Evolutionary conservation across 1,140 invertebrate genomes (phyloP), one percentile per base, ranked within the genome.

Genomic region (Metaphire vulgaris): DNA sequence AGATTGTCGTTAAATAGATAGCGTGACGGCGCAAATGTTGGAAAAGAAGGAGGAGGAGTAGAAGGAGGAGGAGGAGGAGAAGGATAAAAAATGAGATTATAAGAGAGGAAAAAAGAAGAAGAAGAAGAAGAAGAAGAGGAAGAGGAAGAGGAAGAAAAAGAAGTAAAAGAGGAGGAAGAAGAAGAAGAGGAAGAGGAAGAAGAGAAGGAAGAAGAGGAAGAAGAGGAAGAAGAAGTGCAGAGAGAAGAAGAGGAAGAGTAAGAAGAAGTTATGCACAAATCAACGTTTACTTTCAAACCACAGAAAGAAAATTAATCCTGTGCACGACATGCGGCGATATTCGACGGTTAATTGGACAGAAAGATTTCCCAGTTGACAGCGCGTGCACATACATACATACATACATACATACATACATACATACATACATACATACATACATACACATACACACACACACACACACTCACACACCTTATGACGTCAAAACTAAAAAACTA

Each of bases 161-260:
- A 21, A 56, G 33, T 12, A 67, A 29, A 31, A 68, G 31, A 31
- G 67, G 29, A 31, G 1, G 33, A 2, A 67, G 33, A n/a, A 74
- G 64, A 31, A 31, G 33, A n/a, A 68, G 64, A 66, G n/a, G 33
- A n/a, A 74, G 26, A 2, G 32, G 32, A n/a, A 74, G 64, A n/a
- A n/a, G 34, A 67, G 33, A n/a, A 74, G 64, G 34, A 31, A n/a
- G 30, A 74, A 28, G 67, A 67, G 30, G 64, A 66, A 26, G 65
- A 33, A 74, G 64, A 66, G 29, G 33, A 30, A 1, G 33, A 30
- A 1, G 15, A 64, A 74, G 33, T 14, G 29, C n/a, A 30, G 65
- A 6, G 31, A 32, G 65, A 64, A 74, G 6, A 30, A 32, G 33
- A 30, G 65, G 41, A 32, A 67, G 33, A 12, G 30, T 1, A 67